These are phyloP conservation scores for Augochlora pura DNA, from an alignment of 1,140 invertebrate genomes.

Conservation along the genomic window DNA sequence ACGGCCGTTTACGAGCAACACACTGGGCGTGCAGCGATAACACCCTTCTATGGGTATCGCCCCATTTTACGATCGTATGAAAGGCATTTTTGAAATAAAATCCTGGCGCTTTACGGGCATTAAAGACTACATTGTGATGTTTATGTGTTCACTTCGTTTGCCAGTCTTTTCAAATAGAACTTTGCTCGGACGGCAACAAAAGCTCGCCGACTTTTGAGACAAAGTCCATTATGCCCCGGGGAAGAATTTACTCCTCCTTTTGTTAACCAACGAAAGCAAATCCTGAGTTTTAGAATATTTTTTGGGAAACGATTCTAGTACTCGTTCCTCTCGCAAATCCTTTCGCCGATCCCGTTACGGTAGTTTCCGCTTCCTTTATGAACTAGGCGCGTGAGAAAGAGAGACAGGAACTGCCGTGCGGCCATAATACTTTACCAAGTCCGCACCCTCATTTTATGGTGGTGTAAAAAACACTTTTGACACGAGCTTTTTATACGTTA, in stretches of 20 bases:
- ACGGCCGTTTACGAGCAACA: slow-evolving; percentile 39
- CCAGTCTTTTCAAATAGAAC: neutral
- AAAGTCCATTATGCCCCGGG: neutral
- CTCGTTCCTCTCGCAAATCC: too few relatives aligned
- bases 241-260: neutral
- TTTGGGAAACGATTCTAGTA: too few relatives aligned
- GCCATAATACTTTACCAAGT: slow-evolving; percentile 5
- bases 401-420: neutral
- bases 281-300: too few relatives aligned
- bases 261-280: neutral
- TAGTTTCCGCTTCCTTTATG: slow-evolving; percentile 9
- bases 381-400: neutral
- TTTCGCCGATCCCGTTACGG: neutral
- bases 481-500: slow-evolving; percentile 29
- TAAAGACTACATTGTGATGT: slow-evolving; percentile 40
- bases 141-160: slow-evolving; percentile 9
- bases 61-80: slow-evolving; percentile 36
- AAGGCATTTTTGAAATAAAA: slow-evolving; percentile 49
- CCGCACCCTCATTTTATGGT: slow-evolving; percentile 27
- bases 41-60: slow-evolving; percentile 24
- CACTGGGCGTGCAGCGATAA: slow-evolving; percentile 40
- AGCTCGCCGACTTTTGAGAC: neutral
- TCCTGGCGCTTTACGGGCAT: slow-evolving; percentile 18
- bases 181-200: neutral
- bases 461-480: slow-evolving; percentile 39